A percentile compares a stretch with the other conserved stretches of the same genome.
Evolutionary conservation across 2,797 vertebrate species (phyloP).

Genomic region (Petrocephalus sullivani): DNA sequence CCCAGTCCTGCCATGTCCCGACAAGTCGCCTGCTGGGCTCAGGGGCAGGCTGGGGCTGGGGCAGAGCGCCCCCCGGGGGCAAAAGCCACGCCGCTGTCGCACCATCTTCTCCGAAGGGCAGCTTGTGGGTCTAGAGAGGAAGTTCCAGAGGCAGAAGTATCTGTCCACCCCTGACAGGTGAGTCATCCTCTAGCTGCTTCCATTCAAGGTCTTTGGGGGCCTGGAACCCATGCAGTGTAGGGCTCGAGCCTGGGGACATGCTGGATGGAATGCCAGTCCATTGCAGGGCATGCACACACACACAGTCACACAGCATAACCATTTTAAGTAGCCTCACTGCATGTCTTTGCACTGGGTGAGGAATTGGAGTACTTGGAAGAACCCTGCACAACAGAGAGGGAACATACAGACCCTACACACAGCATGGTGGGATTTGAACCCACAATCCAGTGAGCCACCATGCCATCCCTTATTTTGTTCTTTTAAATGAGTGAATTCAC

Average conservation of each 20-base stretch:
- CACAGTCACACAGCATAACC: not conserved
- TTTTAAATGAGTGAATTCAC: not conserved
- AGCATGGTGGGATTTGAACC: not conserved
- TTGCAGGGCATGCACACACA: not conserved
- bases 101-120: constrained; percentile 97
- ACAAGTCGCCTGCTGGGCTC: constrained; percentile 48
- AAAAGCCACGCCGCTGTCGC: constrained; percentile 86
- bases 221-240: not conserved
- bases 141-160: constrained; percentile 99
- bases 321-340: not conserved
- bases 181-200: constrained; percentile 43
- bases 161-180: constrained; percentile 95
- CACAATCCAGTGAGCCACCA: not conserved
- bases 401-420: not conserved
- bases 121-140: constrained; percentile 96
- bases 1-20: constrained; percentile 32
- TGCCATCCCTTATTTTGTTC: not conserved
- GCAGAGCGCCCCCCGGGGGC: constrained; percentile 66
- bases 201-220: not conserved
- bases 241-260: not conserved
- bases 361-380: too few relatives aligned
- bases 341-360: not conserved
- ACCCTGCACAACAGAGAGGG: not conserved
- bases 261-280: not conserved
- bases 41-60: constrained; percentile 90